These are phyloP conservation scores for Pemphigus obesinymphae DNA, from an alignment of 1,140 invertebrate species.

Conservation along the genomic window DNA sequence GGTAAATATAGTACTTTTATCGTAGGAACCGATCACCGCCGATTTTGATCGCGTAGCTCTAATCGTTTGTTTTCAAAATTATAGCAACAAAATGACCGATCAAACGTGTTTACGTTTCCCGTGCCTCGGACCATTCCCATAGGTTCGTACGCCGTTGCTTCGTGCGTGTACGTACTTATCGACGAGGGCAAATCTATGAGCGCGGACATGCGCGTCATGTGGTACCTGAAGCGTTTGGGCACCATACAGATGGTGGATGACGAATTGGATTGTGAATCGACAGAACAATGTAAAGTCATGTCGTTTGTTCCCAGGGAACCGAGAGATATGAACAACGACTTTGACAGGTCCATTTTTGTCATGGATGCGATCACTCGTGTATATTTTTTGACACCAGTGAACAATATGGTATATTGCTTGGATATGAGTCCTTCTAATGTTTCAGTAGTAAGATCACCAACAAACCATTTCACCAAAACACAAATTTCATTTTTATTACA, in stretches of 20 bases:
- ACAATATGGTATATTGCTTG: constrained; percentile 59
- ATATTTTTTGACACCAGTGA: constrained; percentile 49
- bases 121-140: background rate
- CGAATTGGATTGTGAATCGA: background rate
- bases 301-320: constrained; percentile 8
- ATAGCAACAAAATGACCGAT: background rate
- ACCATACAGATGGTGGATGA: background rate
- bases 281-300: constrained; percentile 6
- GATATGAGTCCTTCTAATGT: constrained; percentile 76
- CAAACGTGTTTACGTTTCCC: background rate
- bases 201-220: constrained; percentile 20
- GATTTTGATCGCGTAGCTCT: too few species aligned
- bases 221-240: constrained; percentile 24
- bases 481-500: background rate
- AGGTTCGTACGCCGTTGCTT: background rate
- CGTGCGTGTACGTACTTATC: background rate
- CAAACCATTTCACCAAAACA: too few species aligned
- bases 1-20: too few species aligned
- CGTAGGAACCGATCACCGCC: too few species aligned
- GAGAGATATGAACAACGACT: background rate
- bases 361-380: constrained; percentile 41
- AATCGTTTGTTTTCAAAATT: too few species aligned
- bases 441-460: constrained; percentile 54
- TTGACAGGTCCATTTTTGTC: background rate
- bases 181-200: background rate